Evolutionary conservation across 2,888 invertebrate genomes (phyloP), one percentile per base, ranked within the genome.

Genomic region (Lasioglossum lativentre): DNA sequence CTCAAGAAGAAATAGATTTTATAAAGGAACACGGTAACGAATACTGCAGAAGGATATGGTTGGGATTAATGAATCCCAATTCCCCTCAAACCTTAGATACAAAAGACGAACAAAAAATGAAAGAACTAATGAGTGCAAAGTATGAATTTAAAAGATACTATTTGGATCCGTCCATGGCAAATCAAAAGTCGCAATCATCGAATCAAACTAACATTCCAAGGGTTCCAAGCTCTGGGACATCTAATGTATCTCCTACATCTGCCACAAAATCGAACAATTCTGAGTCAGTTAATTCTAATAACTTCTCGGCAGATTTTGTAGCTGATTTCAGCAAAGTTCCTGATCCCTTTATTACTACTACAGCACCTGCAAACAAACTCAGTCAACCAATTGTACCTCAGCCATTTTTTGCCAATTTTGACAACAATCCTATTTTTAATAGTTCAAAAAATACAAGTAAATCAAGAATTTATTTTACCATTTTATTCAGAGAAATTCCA

Each of bases 71-170:
- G 96, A 98, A 98, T 95, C 97, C 97, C 84, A 95, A 89, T 27
- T 86, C 90, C 8, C 82, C 92, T 12, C 90, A 91, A 68, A 92
- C 87, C 38, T 79, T 94, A 68, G 97, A 98, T 94, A 96, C 97
- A 89, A 97, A 97, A 92, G 98, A 98, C 93, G 99, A 99, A 95
- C 98, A 98, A 95, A 97, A 98, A 95, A 97, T 99, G 93, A 97
- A 97, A 95, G 98, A 99, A 95, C 97, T 98, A 93, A 98, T 99
- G 98, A 96, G 97, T 78, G 97, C 98, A 94, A 99, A 99, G 95
- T 99, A 99, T 95, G 99, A 99, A 95, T 97, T 97, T 94, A 99
- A 98, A 95, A 97, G 98, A 94, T 97, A 96, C 90, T 96, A 96
- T 88, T 89, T 95, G 52, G 95, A 95, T 86, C 95, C 95, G 47